Conservation (phyloP, 2,113 vertebrate species). For the Kryptolebias marmoratus region DNA sequence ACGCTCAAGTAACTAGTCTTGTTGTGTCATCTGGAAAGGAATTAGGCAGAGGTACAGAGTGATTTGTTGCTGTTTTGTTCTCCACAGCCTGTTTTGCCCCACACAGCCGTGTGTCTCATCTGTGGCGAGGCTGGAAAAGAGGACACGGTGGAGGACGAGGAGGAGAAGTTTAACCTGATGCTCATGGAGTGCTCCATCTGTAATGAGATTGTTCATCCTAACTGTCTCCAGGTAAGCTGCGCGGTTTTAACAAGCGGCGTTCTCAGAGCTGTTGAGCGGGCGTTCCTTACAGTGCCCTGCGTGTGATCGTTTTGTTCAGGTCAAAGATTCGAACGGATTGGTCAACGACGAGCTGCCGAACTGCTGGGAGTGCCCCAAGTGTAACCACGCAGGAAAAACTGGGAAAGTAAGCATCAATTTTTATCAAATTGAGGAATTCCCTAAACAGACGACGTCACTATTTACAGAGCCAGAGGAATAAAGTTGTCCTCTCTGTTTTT, state of each 20-base stretch:
- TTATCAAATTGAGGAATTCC: not conserved
- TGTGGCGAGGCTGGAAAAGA: constrained; percentile 97
- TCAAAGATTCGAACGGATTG: constrained; percentile 93
- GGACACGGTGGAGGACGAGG: constrained; percentile 93
- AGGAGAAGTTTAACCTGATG: constrained; percentile 96
- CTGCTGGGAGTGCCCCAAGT: constrained; percentile 99
- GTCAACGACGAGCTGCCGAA: constrained; percentile 97
- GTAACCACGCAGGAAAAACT: constrained; percentile 96
- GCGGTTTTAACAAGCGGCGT: not conserved
- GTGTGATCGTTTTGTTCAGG: constrained; percentile 70
- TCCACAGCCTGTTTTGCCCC: constrained; percentile 91
- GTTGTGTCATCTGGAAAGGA: too few species aligned
- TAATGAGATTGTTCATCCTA: constrained; percentile 97
- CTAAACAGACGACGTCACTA: not conserved
- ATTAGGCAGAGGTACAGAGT: not conserved
- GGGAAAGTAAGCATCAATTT: constrained; percentile 95
- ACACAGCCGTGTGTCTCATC: constrained; percentile 95
- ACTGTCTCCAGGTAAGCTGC: constrained; percentile 92
- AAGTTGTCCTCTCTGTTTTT: constrained; percentile 83
- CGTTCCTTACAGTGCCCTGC: not conserved
- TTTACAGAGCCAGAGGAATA: constrained; percentile 82
- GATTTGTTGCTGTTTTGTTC: not conserved
- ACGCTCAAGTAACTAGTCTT: too few species aligned
- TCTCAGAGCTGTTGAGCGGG: not conserved
- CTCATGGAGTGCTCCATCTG: constrained; percentile 99